These are phyloP conservation scores for Chloromyia formosa DNA, from an alignment of 2,888 invertebrate species.

Conservation along the genomic window DNA sequence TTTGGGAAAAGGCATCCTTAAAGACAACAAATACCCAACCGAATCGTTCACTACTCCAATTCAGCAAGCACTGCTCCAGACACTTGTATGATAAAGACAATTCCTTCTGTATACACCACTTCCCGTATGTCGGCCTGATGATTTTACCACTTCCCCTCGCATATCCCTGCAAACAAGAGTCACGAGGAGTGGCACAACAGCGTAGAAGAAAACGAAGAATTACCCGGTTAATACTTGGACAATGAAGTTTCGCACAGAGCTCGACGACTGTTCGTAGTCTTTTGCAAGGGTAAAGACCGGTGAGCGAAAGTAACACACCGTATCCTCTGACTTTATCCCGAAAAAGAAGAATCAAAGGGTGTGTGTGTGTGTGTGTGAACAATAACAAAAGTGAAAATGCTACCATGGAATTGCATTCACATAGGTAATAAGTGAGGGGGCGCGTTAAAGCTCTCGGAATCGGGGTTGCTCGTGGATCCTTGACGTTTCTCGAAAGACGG, in stretches of 20 bases:
- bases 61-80: neutral
- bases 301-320: too few relatives aligned
- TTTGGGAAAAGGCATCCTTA: too few relatives aligned
- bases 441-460: conserved; percentile 45
- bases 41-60: too few relatives aligned
- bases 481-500: too few relatives aligned
- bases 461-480: neutral
- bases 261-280: neutral
- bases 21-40: too few relatives aligned
- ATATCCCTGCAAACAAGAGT: neutral
- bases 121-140: neutral
- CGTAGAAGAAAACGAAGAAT: conserved; percentile 22
- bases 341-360: too few relatives aligned
- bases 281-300: neutral
- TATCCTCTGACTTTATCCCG: too few relatives aligned
- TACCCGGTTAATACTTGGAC: conserved; percentile 26
- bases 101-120: neutral
- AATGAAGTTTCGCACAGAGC: conserved; percentile 17
- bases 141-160: neutral
- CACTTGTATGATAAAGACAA: neutral
- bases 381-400: conserved; percentile 28
- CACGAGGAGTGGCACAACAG: conserved; percentile 14
- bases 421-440: conserved; percentile 22
- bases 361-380: neutral
- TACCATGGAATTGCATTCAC: conserved; percentile 15